Conservation (phyloP, 1,140 invertebrate species). For the Brachionus rotundiformis region DNA sequence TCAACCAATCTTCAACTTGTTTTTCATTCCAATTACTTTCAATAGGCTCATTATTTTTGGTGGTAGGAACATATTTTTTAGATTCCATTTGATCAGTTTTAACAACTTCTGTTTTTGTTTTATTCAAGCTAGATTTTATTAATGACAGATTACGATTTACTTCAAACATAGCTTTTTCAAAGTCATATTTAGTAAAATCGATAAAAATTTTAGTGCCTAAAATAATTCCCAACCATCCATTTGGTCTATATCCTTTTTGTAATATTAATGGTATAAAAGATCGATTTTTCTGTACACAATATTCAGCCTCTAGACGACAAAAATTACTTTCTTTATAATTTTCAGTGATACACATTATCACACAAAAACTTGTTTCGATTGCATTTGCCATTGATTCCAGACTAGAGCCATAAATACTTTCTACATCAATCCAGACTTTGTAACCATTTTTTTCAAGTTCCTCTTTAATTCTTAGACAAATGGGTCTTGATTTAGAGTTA, state of each 20-base stretch:
- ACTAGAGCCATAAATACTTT: constrained; percentile 56
- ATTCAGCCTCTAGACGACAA: constrained; percentile 60
- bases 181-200: constrained; percentile 54
- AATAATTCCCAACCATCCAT: constrained; percentile 62
- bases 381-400: constrained; percentile 63
- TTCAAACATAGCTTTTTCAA: constrained; percentile 19
- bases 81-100: neutral
- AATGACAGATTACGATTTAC: neutral
- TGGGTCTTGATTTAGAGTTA: neutral
- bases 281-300: constrained; percentile 57
- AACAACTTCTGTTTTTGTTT: neutral
- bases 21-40: constrained; percentile 14
- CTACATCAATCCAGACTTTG: constrained; percentile 55
- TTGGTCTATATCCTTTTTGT: constrained; percentile 56
- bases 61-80: neutral
- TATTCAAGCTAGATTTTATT: constrained; percentile 17
- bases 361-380: constrained; percentile 59
- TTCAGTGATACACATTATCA: constrained; percentile 61
- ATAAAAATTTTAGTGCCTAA: constrained; percentile 59
- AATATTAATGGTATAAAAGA: constrained; percentile 58
- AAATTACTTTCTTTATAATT: constrained; percentile 61
- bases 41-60: neutral
- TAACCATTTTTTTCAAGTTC: constrained; percentile 11
- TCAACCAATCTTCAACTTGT: constrained; percentile 43
- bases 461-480: constrained; percentile 12